These are phyloP conservation scores for Acanthiza pusilla DNA, from an alignment of 2,797 vertebrate species.

Conservation along the genomic window DNA sequence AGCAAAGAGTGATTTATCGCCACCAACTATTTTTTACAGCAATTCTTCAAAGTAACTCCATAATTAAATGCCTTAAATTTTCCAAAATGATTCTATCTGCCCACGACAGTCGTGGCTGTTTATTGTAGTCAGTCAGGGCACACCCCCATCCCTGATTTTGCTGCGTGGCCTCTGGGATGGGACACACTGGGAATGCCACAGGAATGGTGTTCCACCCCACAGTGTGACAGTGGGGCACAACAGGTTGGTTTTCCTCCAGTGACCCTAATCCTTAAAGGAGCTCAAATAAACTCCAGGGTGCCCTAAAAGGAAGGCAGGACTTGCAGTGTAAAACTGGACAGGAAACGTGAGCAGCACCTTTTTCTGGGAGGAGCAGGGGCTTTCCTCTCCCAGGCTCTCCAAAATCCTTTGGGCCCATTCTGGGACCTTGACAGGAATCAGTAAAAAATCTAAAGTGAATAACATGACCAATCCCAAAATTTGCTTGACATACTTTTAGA, in stretches of 20 bases:
- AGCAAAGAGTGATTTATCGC: neutral
- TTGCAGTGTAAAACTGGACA: neutral
- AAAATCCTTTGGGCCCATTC: neutral
- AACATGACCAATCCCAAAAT: neutral
- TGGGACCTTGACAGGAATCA: neutral
- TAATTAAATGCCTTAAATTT: slow-evolving; percentile 5
- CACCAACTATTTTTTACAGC: neutral
- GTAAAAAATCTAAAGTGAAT: neutral
- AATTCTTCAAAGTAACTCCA: neutral
- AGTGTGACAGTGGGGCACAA: neutral
- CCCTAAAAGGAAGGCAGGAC: neutral
- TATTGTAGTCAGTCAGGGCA: neutral
- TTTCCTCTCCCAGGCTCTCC: neutral
- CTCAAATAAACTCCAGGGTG: neutral
- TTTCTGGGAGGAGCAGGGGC: neutral
- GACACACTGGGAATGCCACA: neutral
- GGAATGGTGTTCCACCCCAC: neutral
- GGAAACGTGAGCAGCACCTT: neutral
- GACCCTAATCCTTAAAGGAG: neutral
- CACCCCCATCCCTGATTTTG: neutral
- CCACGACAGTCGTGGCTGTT: neutral
- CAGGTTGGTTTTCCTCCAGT: neutral
- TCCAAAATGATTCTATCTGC: neutral
- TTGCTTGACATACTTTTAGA: neutral
- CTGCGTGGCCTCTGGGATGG: neutral